phyloP scores from a whole-genome alignment of 2,113 vertebrate genomes.

The Bungarus multicinctus region DNA sequence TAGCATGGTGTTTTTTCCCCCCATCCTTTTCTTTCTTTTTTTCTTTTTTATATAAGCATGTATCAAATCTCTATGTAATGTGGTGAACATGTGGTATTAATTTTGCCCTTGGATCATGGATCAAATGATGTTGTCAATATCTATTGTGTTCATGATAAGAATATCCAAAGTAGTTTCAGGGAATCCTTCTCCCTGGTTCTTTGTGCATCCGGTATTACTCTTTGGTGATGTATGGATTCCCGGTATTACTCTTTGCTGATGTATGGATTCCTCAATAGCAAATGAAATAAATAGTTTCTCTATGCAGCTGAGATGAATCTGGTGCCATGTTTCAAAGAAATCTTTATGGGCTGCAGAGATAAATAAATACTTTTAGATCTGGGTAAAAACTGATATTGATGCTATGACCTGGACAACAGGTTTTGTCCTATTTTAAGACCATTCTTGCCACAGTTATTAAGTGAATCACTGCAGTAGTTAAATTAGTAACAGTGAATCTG shows the following conservation, averaged over 20 bases:
- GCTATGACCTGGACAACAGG: not conserved
- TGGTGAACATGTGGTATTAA: conserved; percentile 70
- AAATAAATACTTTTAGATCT: not conserved
- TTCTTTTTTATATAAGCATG: conserved; percentile 63
- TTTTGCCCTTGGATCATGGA: conserved; percentile 72
- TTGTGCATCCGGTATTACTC: conserved; percentile 64
- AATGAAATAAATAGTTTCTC: not conserved
- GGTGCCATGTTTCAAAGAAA: not conserved
- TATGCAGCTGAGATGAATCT: not conserved
- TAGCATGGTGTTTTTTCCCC: conserved; percentile 41
- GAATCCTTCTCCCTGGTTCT: conserved; percentile 66
- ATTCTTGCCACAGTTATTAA: not conserved
- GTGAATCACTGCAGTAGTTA: not conserved
- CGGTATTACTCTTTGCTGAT: conserved; percentile 61
- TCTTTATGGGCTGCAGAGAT: not conserved
- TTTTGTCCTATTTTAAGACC: not conserved
- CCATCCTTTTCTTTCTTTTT: conserved; percentile 24
- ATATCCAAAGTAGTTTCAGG: conserved; percentile 71
- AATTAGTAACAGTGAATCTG: not conserved
- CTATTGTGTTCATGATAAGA: conserved; percentile 73
- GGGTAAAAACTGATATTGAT: not conserved
- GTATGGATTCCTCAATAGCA: conserved; percentile 28
- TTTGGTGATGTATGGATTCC: conserved; percentile 50
- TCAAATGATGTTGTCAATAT: conserved; percentile 73
- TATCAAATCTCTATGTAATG: conserved; percentile 60